Evolutionary conservation across 1,140 invertebrate species (phyloP).

Genomic region (Aradophagus sp.): DNA sequence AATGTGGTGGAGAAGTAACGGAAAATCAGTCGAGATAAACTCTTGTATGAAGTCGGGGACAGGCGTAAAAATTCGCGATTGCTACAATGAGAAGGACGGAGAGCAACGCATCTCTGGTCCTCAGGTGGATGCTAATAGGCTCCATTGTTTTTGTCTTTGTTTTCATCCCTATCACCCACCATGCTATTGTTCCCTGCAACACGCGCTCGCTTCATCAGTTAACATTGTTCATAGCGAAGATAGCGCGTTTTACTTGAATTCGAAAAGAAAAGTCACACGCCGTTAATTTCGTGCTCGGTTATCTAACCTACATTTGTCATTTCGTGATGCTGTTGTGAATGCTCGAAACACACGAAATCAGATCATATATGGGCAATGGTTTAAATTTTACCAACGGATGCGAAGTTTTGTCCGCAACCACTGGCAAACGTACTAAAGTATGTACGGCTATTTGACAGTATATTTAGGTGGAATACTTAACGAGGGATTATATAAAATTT

Average conservation of each 20-base stretch:
- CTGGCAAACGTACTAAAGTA: conserved; percentile 9
- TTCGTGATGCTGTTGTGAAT: conserved; percentile 36
- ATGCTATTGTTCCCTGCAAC: conserved; percentile 44
- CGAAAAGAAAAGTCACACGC: conserved; percentile 48
- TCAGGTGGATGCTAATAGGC: conserved; percentile 58
- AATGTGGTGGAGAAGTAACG: too few relatives aligned
- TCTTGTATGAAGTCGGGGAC: too few relatives aligned
- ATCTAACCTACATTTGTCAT: conserved; percentile 50
- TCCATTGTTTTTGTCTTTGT: conserved; percentile 56
- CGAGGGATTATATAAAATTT: too few relatives aligned
- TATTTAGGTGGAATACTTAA: too few relatives aligned
- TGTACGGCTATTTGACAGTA: too few relatives aligned
- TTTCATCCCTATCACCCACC: conserved; percentile 48
- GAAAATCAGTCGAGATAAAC: conserved; percentile 20
- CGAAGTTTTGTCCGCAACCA: conserved; percentile 14
- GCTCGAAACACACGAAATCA: conserved; percentile 35
- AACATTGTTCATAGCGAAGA: conserved; percentile 53
- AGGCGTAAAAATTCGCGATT: conserved; percentile 24
- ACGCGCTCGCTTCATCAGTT: conserved; percentile 42
- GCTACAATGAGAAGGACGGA: conserved; percentile 17
- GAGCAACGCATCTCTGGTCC: conserved; percentile 15
- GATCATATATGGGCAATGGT: conserved; percentile 16
- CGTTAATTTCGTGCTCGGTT: conserved; percentile 41
- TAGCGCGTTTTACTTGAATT: conserved; percentile 44
- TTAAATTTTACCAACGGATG: conserved; percentile 24